These are phyloP conservation scores for Monopterus albus DNA, from an alignment of 2,113 vertebrate species.

Conservation along the genomic window DNA sequence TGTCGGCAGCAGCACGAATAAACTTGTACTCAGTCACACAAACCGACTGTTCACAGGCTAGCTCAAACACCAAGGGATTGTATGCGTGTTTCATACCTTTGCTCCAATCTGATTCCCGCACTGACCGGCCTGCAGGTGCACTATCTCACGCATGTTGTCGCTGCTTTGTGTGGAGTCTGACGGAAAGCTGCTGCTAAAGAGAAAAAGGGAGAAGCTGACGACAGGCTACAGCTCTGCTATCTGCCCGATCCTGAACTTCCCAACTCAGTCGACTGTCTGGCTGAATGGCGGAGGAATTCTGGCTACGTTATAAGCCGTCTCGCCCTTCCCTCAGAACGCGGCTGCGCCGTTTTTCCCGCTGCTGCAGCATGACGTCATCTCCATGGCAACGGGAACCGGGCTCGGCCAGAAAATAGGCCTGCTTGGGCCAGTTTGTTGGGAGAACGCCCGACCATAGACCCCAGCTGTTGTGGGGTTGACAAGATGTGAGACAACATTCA, in stretches of 20 bases:
- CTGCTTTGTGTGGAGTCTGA: not conserved
- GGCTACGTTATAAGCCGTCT: not conserved
- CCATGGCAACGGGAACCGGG: constrained; percentile 70
- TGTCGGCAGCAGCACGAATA: not conserved
- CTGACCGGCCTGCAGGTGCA: constrained; percentile 77
- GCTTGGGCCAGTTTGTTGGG: not conserved
- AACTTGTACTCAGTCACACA: not conserved
- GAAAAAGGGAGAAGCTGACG: not conserved
- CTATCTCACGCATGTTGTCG: constrained; percentile 76
- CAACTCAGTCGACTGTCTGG: constrained; percentile 6
- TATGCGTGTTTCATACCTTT: constrained; percentile 53
- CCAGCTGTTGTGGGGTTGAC: not conserved
- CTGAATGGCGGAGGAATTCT: constrained; percentile 54
- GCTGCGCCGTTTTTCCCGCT: constrained; percentile 50
- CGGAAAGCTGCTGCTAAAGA: constrained; percentile 12
- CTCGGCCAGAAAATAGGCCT: constrained; percentile 36
- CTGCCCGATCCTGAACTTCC: constrained; percentile 13
- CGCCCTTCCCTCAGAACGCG: constrained; percentile 22
- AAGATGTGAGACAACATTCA: not conserved
- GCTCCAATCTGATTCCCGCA: constrained; percentile 79
- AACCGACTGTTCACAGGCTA: not conserved
- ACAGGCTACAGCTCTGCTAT: not conserved
- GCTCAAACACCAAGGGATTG: no score
- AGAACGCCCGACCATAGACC: not conserved
- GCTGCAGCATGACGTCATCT: constrained; percentile 77